Percentiles rank a stretch among this genome's conserved stretches.
Evolutionary conservation across 2,888 invertebrate genomes (phyloP).

Genomic region (Papilio elwesi): DNA sequence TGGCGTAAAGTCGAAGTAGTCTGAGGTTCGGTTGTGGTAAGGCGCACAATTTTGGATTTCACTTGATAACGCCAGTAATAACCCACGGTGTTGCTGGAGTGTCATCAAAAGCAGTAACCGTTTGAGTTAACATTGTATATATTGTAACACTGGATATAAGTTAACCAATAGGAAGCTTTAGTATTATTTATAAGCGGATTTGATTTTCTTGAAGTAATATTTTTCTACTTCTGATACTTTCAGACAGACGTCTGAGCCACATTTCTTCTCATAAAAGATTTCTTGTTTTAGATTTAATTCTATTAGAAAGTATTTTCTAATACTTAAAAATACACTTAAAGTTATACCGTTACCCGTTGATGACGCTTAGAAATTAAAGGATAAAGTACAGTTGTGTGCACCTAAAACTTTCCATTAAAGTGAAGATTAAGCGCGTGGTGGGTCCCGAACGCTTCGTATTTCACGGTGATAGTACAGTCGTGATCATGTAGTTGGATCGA

Average conservation of each 20-base stretch:
- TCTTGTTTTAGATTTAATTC: neutral
- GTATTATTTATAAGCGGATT: neutral
- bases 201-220: neutral
- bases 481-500: constrained; percentile 3
- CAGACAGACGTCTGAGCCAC: neutral
- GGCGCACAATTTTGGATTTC: too few species aligned
- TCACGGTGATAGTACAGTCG: constrained; percentile 28
- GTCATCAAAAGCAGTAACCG: neutral
- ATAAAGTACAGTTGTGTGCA: constrained; percentile 18
- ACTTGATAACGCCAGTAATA: too few species aligned
- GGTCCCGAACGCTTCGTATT: constrained; percentile 54
- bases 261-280: neutral
- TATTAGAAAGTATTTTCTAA: constrained; percentile 7
- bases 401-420: constrained; percentile 45
- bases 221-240: neutral
- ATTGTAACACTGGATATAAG: neutral
- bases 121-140: neutral
- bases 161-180: neutral
- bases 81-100: constrained; percentile 29
- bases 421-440: constrained; percentile 57
- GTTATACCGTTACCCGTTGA: constrained; percentile 24
- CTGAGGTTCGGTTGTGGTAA: too few species aligned
- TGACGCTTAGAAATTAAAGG: constrained; percentile 14
- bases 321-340: constrained; percentile 7
- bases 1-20: too few species aligned